Evolutionary conservation across 2,113 vertebrate species (phyloP), one percentile per base, ranked within the genome.

Genomic region (Rhagologus leucostigma): DNA sequence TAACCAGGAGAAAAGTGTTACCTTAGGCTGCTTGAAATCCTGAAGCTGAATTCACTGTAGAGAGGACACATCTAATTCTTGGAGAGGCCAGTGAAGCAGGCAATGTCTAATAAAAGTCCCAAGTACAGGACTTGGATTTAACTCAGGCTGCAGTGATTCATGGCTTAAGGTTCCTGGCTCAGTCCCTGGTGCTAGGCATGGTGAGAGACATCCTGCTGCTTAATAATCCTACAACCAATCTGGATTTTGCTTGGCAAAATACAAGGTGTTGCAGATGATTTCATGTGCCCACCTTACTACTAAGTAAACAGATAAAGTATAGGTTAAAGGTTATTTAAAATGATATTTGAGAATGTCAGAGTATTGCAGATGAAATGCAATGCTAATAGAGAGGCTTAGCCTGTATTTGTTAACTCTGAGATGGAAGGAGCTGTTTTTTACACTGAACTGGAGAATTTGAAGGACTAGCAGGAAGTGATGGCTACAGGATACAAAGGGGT

Each of bases 401-500:
- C 42, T 78, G 5, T 30, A 5, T 70, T 77, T 20, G 4, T 74
- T 80, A 96, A 93, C 90, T 96, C 77, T 93, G 67, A 89, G 81
- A 57, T 77, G 76, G 75, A 82, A 88, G 84, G 62, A 96, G 71
- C 23, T 80, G 60, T 5, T 89, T 95, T 90, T 96, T 68, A 55
- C 10, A 6, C 82, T 50, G 95, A 92, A 95, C 74, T 52, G n/a
- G 77, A 97, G 89, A 96, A 91, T 87, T 75, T 75, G 94, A 93
- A 82, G 84, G 96, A 44, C 75, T 87, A 90, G 70, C 91, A 97
- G 87, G 93, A 83, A 71, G 87, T 91, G 57, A 96, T 95, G 96
- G 96, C 97, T 96, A 56, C 53, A 91, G 95, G 94, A 91, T 73
- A 62, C 75, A 82, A 92, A 94, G 1, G 90, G 93, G 84, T 95